These are phyloP conservation scores for Premnoplex brunnescens DNA, from an alignment of 2,797 vertebrate genomes.

Conservation along the genomic window DNA sequence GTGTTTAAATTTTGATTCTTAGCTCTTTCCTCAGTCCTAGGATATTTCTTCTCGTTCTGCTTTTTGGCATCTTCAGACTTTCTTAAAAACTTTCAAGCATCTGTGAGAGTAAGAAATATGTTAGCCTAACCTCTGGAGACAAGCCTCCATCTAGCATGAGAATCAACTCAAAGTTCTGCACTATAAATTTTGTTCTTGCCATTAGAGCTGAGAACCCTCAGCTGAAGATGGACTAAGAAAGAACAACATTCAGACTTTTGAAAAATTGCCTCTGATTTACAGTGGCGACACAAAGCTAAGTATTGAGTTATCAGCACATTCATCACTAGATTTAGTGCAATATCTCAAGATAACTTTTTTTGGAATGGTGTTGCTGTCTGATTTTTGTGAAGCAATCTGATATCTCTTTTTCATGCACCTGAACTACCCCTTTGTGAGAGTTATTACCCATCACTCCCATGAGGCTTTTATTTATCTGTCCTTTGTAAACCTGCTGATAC, in stretches of 20 bases:
- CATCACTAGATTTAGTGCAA: conserved; percentile 27
- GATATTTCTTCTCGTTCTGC: not conserved
- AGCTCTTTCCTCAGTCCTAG: not conserved
- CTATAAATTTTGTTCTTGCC: conserved; percentile 28
- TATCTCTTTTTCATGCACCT: not conserved
- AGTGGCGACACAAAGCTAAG: conserved; percentile 26
- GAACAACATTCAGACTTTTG: conserved; percentile 33
- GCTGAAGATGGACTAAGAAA: conserved; percentile 43
- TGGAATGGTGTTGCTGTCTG: not conserved
- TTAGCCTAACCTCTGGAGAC: conserved; percentile 1
- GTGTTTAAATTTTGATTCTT: not conserved
- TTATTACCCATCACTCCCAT: not conserved
- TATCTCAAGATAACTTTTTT: not conserved
- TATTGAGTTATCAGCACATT: conserved; percentile 39
- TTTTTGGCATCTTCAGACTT: not conserved
- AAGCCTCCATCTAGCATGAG: not conserved
- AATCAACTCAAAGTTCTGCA: not conserved
- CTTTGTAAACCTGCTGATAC: not conserved
- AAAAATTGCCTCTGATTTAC: conserved; percentile 51
- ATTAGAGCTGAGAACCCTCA: not conserved
- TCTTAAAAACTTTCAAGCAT: not conserved
- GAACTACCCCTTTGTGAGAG: not conserved
- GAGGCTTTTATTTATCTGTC: not conserved
- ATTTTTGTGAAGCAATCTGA: not conserved
- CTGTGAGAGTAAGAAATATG: conserved; percentile 3